Base-by-base conservation (phyloP, 2,888 invertebrate genomes). In the Cacoxenus indagator region DNA sequence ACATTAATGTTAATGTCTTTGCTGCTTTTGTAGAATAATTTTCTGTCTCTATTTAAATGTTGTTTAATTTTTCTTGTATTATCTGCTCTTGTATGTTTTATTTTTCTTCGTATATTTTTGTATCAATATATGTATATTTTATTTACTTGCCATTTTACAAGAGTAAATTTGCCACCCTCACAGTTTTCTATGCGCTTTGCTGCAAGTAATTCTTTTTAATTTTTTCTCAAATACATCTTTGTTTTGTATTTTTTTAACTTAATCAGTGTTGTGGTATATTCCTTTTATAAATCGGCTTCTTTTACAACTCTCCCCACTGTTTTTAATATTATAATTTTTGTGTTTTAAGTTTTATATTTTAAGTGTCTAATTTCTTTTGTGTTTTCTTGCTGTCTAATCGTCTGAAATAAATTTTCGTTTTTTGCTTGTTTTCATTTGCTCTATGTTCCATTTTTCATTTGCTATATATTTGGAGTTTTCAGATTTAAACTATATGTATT, bases 401-500 rank as follows among this genome's bases (percentile, higher is more conserved):
- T n/a, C n/a, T n/a, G n/a, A n/a, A n/a, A n/a, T n/a, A n/a, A n/a
- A n/a, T 45, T 68, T 61, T 37, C 29, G 26, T 17, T 46, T 55
- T 17, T 64, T 51, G 26, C n/a, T 64, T 66, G 48, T 68, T 68
- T 37, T 67, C 31, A n/a, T 17, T 59, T 57, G 31, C 46, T 19
- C 22, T 51, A 11, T 61, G 9, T 51, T 45, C n/a, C n/a, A n/a
- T 57, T 67, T 51, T 51, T 31, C 29, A 19, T 27, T 65, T 57
- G 14, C 57, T 71, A 62, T 26, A 45, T 64, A 62, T 70, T 55
- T 1, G 0, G 51, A 11, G 26, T 62, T 2, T 64, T 43, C 14
- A 43, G 66, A 62, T 74, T 86, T 87, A 87, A 77, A 87, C 81
- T 81, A 86, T 85, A 77, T 83, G 82, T 70, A 86, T 86, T 85